Base-by-base conservation (phyloP, 2,888 invertebrate species). In the Microctonus brassicae region DNA sequence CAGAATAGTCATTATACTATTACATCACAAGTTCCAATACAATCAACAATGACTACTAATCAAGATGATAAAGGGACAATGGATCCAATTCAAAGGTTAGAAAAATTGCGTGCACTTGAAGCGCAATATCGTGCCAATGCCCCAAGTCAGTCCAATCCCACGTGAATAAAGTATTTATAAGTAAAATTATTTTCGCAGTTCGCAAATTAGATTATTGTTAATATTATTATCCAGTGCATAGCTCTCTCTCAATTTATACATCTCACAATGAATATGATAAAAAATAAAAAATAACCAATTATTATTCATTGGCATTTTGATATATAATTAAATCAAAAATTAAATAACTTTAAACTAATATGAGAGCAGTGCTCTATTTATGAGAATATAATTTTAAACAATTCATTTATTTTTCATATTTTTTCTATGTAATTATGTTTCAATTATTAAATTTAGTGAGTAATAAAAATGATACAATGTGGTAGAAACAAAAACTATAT, bases 61-160 rank as follows among this genome's bases (percentile, higher is more conserved):
- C 72, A 78, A 39, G 83, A 84, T 11, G 84, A 82, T 20, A 86
- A 84, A 74, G 80, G 77, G 70, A 72, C 81, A 60, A 83, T 86
- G 80, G 85, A 87, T 78, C 86, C 86, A n/a, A 72, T 83, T 73
- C 82, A 83, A 33, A 85, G 85, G 79, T 80, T 87, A 68, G 85
- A 87, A 76, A 87, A 83, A 79, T 77, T 86, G 60, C 76, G 85
- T 79, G 82, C 79, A 60, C 80, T 84, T 29, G 86, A 86, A 81
- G 84, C 85, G 69, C 83, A 85, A 68, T 84, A 82, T 79, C 79
- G 80, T 77, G 81, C 79, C 53, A 81, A 80, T 53, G 77, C 79
- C 62, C 79, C 81, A 60, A 82, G 78, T 69, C 84, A 84, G 67
- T 81, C 84, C 66, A 85, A 83, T 77, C 80, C 81, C 70, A 79